These are phyloP conservation scores for Strigamia crassipes DNA, from an alignment of 2,888 invertebrate species.

Conservation along the genomic window DNA sequence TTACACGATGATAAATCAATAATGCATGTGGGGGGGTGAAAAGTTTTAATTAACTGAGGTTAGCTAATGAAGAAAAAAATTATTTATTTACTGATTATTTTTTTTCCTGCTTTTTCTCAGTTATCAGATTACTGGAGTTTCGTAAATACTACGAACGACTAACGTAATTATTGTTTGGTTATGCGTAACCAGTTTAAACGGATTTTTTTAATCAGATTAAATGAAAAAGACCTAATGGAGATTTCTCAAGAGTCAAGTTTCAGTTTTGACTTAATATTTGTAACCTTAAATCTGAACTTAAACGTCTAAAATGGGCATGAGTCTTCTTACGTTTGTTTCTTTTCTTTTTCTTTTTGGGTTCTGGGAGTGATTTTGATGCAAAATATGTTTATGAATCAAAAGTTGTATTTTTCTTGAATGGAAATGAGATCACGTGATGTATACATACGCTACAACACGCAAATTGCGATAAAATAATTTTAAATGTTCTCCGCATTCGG, in stretches of 20 bases:
- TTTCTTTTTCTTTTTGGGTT: neutral
- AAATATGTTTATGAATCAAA: slow-evolving; percentile 34
- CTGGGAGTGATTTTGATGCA: neutral
- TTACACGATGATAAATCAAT: neutral
- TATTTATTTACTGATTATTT: neutral
- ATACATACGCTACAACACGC: neutral
- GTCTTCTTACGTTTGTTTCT: neutral
- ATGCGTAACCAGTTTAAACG: neutral
- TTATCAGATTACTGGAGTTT: neutral
- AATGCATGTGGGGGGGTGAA: neutral
- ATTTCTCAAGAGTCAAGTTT: neutral
- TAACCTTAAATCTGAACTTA: neutral
- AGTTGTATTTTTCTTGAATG: slow-evolving; percentile 31
- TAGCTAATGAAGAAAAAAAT: neutral
- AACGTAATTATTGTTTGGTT: neutral
- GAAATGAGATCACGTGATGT: slow-evolving; percentile 13
- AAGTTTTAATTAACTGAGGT: neutral
- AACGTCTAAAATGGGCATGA: no score
- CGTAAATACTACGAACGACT: neutral
- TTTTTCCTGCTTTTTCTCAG: neutral
- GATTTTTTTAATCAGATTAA: neutral
- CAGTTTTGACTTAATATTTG: neutral
- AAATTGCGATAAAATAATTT: slow-evolving; percentile 18
- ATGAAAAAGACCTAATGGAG: neutral
- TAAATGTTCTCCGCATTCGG: neutral